Evolutionary conservation across 2,113 vertebrate genomes (phyloP).

Genomic region (Dasyprocta punctata): DNA sequence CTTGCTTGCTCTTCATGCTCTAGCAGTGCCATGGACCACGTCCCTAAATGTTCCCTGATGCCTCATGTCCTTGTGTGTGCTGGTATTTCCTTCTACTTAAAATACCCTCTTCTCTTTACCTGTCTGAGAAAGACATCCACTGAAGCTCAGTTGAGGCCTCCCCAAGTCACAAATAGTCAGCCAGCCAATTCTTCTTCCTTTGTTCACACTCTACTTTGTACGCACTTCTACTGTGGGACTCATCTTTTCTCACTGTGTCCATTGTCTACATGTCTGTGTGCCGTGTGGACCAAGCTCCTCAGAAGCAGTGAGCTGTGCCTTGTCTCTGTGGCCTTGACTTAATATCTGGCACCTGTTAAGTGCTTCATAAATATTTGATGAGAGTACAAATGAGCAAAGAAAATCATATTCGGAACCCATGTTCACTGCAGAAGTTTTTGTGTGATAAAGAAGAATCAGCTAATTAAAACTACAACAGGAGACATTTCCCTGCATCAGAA

Average conservation of each 20-base stretch:
- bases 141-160: neutral
- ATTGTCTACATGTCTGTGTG: neutral
- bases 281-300: neutral
- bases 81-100: neutral
- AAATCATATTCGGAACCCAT: conserved; percentile 43
- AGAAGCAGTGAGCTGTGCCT: neutral
- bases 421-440: conserved; percentile 36
- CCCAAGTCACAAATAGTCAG: neutral
- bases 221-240: neutral
- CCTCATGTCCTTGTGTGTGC: neutral
- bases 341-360: conserved; percentile 57
- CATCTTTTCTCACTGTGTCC: neutral
- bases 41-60: neutral
- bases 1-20: neutral
- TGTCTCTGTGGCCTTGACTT: conserved; percentile 3
- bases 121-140: neutral
- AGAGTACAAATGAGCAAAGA: conserved; percentile 57
- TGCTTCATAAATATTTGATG: conserved; percentile 54
- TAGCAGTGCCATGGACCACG: neutral
- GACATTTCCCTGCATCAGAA: neutral
- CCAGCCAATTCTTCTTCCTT: neutral
- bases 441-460: conserved; percentile 44
- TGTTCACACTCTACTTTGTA: neutral
- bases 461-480: conserved; percentile 38
- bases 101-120: neutral